Percentiles rank a stretch among this genome's conserved stretches.
These are phyloP conservation scores for Hyposoter didymator DNA, from an alignment of 2,888 invertebrate genomes.

Conservation along the genomic window DNA sequence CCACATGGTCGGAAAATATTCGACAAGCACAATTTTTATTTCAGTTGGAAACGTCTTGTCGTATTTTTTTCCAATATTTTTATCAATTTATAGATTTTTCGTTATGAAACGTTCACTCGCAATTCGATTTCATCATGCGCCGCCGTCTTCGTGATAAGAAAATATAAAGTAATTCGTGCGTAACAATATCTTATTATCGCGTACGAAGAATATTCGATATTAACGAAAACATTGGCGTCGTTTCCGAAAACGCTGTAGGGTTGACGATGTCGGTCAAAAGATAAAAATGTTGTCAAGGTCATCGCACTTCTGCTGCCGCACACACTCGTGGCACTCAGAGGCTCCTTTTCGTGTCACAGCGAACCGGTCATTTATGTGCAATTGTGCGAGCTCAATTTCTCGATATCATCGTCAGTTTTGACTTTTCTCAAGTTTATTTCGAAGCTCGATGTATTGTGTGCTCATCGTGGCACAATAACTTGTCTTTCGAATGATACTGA, in stretches of 20 bases:
- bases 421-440: not conserved
- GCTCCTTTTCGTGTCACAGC: not conserved
- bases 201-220: not conserved
- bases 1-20: too few species aligned
- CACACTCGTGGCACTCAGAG: not conserved
- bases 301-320: not conserved
- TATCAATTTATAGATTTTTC: too few species aligned
- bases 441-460: not conserved
- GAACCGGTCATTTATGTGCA: not conserved
- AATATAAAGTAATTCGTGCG: too few species aligned
- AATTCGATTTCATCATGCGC: too few species aligned
- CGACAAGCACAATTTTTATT: too few species aligned
- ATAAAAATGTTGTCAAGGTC: not conserved
- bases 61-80: too few species aligned
- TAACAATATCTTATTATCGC: not conserved
- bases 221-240: not conserved
- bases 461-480: not conserved
- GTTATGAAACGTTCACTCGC: too few species aligned
- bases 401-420: too few species aligned
- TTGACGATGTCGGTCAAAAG: not conserved
- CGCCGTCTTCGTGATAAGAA: too few species aligned
- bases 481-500: not conserved
- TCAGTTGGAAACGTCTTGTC: too few species aligned
- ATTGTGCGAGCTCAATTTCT: not conserved
- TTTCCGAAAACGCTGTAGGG: not conserved